These are phyloP conservation scores for Agrilus biguttatus DNA, from an alignment of 2,888 invertebrate genomes.

Conservation along the genomic window DNA sequence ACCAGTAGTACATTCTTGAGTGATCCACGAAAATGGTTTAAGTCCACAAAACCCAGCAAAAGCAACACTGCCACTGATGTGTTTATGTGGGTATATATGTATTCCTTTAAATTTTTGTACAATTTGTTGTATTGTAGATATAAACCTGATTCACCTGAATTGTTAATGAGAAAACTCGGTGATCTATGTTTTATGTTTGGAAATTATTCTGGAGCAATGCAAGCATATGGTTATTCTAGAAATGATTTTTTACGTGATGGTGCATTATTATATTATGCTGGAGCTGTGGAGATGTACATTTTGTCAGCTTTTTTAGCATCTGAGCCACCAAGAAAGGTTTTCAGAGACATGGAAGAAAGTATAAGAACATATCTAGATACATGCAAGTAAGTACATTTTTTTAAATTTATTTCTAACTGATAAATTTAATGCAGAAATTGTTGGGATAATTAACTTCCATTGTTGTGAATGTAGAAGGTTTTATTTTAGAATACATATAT, in stretches of 20 bases:
- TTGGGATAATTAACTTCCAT: not conserved
- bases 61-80: conserved; percentile 57
- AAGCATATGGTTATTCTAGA: conserved; percentile 92
- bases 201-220: conserved; percentile 82
- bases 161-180: conserved; percentile 83
- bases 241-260: conserved; percentile 93
- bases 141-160: conserved; percentile 71
- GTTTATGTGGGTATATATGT: conserved; percentile 55
- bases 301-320: conserved; percentile 81
- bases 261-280: conserved; percentile 94
- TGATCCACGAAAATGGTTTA: conserved; percentile 93
- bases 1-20: conserved; percentile 85
- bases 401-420: conserved; percentile 1
- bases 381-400: conserved; percentile 53
- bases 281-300: conserved; percentile 93
- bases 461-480: not conserved
- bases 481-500: conserved; percentile 8
- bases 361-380: conserved; percentile 81
- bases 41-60: conserved; percentile 71
- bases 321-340: conserved; percentile 61
- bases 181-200: conserved; percentile 96
- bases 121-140: conserved; percentile 40
- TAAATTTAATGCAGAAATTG: not conserved
- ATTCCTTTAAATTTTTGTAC: not conserved
- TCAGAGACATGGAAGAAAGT: conserved; percentile 89